Evolutionary conservation across 2,888 invertebrate species (phyloP), one percentile per base, ranked within the genome.

Genomic region (Caenorhabditis sp.): DNA sequence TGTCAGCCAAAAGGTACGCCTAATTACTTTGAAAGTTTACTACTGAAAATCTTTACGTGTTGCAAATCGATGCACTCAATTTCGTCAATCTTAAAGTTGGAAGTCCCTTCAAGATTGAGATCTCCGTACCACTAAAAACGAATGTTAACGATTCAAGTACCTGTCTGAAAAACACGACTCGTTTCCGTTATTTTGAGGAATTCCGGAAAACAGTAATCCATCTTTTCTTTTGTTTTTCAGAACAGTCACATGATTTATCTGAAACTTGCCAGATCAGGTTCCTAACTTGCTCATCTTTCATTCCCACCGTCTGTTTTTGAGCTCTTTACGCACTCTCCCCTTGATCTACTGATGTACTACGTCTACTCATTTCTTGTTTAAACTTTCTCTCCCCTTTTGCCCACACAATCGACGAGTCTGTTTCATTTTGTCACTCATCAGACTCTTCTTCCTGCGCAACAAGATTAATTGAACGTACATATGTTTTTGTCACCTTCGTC

Each of bases 381-480:
- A 69, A 69, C 54, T 56, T 69, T 6, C 22, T 16, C 22, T 35
- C 35, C 14, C 10, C 56, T 22, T n/a, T 38, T 69, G 16, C 28
- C 31, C 44, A 63, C 56, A 70, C n/a, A n/a, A n/a, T n/a, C n/a
- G 44, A 28, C 31, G 22, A 44, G 19, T 56, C 47, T 24, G 24
- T 47, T 51, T 54, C 66, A 66, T 66, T 66, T 66, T 64, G 64
- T 64, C 64, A 64, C 51, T 73, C 64, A 28, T 70, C 35, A 59
- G 41, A 72, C 73, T 75, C 66, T 49, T 75, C 64, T 54, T 54
- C 41, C 75, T 56, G 64, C 68, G 76, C 56, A 59, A 76, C 54
- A 77, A 77, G 77, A 77, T 77, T 77, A 77, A 77, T 77, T 77
- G 76, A 61, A 76, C 26, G 76, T 76, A 77, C 77, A 77, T 77